Conservation (phyloP, 1,140 invertebrate species). For the Drosophila santomea region DNA sequence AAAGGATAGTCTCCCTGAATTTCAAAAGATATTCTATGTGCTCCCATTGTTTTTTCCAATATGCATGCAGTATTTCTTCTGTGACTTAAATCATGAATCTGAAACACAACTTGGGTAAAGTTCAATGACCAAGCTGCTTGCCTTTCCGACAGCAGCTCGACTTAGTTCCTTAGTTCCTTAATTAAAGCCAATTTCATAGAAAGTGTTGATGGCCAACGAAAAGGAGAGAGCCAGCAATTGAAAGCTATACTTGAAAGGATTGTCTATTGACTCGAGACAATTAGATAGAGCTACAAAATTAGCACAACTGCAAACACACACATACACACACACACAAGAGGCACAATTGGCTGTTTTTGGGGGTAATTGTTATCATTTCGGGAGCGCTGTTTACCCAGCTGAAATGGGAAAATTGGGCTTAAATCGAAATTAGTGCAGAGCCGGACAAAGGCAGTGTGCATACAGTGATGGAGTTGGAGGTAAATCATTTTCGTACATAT, state of each 20-base stretch:
- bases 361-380: conserved; percentile 61
- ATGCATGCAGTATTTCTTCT: neutral
- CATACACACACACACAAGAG: neutral
- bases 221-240: conserved; percentile 16
- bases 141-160: neutral
- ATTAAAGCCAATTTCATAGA: neutral
- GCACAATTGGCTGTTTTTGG: neutral
- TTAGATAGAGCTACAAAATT: conserved; percentile 54
- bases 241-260: conserved; percentile 17
- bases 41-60: neutral
- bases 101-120: neutral
- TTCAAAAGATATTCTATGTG: neutral
- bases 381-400: conserved; percentile 57
- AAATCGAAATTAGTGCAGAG: conserved; percentile 44
- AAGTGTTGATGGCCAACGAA: conserved; percentile 6
- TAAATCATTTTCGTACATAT: conserved; percentile 42
- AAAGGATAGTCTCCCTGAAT: neutral
- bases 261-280: conserved; percentile 53
- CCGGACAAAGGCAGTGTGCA: conserved; percentile 8
- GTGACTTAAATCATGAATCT: neutral
- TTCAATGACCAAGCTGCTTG: neutral
- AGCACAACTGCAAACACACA: conserved; percentile 46
- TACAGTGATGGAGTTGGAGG: conserved; percentile 11
- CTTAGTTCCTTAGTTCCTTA: no score
- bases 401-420: conserved; percentile 61